Evolutionary conservation across 1,140 invertebrate genomes (phyloP), one percentile per base, ranked within the genome.

Genomic region (Pogonomyrmex barbatus): DNA sequence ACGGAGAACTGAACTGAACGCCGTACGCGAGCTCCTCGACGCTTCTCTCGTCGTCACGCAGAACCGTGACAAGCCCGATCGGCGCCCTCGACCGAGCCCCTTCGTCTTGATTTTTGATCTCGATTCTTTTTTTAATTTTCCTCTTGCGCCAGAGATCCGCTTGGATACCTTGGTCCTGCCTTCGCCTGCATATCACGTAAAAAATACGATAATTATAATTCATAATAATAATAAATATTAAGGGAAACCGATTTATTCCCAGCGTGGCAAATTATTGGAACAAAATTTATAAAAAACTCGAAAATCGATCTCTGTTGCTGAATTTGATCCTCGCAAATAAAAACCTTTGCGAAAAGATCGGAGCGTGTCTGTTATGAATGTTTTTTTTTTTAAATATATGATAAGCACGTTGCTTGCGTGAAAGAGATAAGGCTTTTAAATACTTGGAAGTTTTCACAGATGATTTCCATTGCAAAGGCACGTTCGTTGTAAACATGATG

Each of bases 1-100:
- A 82, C 65, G 65, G 54, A 71, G 65, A 82, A 82, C 78, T 77
- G 58, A 77, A 62, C 56, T 50, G 5, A 65, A 67, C 60, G 60
- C 14, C 17, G 71, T 14, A 33, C 30, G 42, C 24, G 58, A 42
- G 42, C 58, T 63, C 42, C 12, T 77, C 42, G 30, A 36, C 33
- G 30, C 10, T 76, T n/a, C 68, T 62, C 36, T 56, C n/a, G 36
- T 78, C 36, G 76, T 9, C 6, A 17, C 9, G 24, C 45, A 65
- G 45, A 78, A 78, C 45, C 60, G 76, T 50, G 45, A 67, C 45
- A 78, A 78, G 60, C 42, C 33, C 33, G 62, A 12, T 9, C 45
- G 60, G n/a, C 45, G 12, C 76, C 76, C 60, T 78, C 42, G 50
- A 10, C 52, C 36, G 30, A 47, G 42, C 10, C 24, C 47, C 10